Conservation (phyloP, 2,888 invertebrate genomes). For the Pyrrhia umbra region DNA sequence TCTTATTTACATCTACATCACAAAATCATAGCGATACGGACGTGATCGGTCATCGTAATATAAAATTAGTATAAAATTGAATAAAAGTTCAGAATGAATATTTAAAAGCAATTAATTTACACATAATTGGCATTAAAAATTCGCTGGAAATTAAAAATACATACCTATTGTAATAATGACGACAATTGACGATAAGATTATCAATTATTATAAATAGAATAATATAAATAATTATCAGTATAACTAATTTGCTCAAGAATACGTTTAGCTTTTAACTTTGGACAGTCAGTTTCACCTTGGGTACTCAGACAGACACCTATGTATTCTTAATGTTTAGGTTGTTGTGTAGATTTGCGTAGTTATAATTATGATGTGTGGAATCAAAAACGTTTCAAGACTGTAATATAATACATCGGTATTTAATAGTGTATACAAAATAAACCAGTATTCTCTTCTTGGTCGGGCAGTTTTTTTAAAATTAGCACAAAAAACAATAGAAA, state of each 20-base stretch:
- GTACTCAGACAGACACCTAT: conserved; percentile 11
- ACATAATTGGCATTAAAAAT: conserved; percentile 10
- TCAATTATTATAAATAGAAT: conserved; percentile 24
- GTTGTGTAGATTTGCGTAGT: conserved; percentile 3
- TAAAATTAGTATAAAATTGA: background rate
- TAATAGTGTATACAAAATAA: too few relatives aligned
- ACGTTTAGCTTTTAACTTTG: conserved; percentile 21
- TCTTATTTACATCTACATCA: background rate
- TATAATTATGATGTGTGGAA: background rate
- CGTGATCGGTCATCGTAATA: background rate
- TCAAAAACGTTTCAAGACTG: too few relatives aligned
- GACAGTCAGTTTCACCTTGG: conserved; percentile 25
- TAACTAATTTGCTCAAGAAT: conserved; percentile 13
- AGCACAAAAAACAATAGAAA: too few relatives aligned
- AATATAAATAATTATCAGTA: conserved; percentile 12
- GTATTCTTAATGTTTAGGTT: conserved; percentile 8
- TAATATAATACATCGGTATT: too few relatives aligned
- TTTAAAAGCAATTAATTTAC: background rate
- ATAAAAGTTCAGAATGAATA: background rate
- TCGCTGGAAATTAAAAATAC: conserved; percentile 2
- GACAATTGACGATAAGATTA: conserved; percentile 29
- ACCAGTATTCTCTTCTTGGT: too few relatives aligned
- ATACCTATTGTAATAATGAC: conserved; percentile 13
- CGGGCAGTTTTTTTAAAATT: too few relatives aligned
- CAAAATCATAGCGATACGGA: background rate